A percentile compares a stretch with the other conserved stretches of the same genome.
Evolutionary conservation across 2,797 vertebrate species (phyloP).

Genomic region (Lemur catta): DNA sequence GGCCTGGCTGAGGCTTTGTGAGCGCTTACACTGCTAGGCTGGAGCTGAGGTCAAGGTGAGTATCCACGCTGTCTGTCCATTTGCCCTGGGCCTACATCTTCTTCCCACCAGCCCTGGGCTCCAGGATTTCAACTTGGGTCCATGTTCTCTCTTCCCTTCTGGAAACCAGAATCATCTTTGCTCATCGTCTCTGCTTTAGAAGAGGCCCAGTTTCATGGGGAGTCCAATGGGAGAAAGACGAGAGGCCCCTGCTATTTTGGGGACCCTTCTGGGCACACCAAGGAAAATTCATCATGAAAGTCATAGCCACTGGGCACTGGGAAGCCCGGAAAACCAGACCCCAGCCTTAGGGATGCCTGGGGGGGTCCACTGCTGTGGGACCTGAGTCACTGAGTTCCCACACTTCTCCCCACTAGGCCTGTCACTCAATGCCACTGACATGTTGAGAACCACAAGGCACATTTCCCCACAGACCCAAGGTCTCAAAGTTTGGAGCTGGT

Average conservation of each 20-base stretch:
- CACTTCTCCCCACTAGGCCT: background rate
- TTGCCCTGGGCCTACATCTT: background rate
- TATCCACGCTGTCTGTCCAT: background rate
- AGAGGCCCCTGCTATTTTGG: background rate
- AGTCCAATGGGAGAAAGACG: background rate
- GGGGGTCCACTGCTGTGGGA: background rate
- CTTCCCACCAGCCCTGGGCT: background rate
- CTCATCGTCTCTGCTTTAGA: background rate
- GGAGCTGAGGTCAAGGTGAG: background rate
- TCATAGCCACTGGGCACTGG: background rate
- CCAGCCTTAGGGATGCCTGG: background rate
- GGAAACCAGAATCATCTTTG: background rate
- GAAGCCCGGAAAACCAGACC: background rate
- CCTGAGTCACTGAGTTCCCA: background rate
- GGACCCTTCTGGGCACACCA: background rate
- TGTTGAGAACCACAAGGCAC: background rate
- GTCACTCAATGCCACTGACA: background rate
- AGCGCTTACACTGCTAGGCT: background rate
- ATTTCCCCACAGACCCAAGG: background rate
- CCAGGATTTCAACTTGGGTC: conserved; percentile 5
- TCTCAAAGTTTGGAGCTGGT: background rate
- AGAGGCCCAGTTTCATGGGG: background rate
- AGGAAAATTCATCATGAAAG: background rate
- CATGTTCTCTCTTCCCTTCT: background rate
- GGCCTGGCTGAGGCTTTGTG: background rate